Percentiles rank a stretch among this genome's conserved stretches.
Evolutionary conservation across 64 coral and sea anemone species (phyloP).

Genomic region (Anthopleura sola): DNA sequence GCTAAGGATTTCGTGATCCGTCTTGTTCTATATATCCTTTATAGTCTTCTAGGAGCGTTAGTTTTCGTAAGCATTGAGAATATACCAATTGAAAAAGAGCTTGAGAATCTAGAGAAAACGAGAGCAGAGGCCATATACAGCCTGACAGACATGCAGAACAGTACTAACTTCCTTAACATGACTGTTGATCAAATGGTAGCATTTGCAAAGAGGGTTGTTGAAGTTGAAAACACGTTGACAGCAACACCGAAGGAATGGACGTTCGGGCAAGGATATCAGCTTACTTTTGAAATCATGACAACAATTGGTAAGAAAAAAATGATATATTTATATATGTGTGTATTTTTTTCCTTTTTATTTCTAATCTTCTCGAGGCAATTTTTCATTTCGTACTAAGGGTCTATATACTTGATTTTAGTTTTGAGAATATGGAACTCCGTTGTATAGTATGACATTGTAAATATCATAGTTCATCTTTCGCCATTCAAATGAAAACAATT

Average conservation of each 20-base stretch:
- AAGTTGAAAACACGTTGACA: background rate
- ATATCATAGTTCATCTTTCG: too few relatives aligned
- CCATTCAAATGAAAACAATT: too few relatives aligned
- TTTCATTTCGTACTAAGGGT: too few relatives aligned
- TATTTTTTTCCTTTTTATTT: background rate
- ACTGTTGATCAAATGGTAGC: background rate
- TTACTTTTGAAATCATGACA: conserved; percentile 13
- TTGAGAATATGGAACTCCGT: too few relatives aligned
- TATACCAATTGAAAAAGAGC: background rate
- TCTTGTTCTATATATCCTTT: background rate
- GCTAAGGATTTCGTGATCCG: background rate
- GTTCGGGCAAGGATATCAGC: background rate
- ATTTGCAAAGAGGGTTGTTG: background rate
- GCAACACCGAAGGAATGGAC: background rate
- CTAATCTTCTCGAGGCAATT: too few relatives aligned
- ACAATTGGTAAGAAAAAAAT: conserved; percentile 23
- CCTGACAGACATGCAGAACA: background rate
- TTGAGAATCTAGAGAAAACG: background rate
- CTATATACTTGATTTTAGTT: too few relatives aligned
- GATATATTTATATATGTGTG: too few relatives aligned
- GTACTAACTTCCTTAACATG: background rate
- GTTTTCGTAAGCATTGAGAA: conserved; percentile 5
- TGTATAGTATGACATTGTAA: too few relatives aligned
- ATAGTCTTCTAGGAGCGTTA: conserved; percentile 1
- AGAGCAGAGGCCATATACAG: background rate